phyloP scores from a whole-genome alignment of 92 coral and sea anemone species.

The Paragorgia papillata region DNA sequence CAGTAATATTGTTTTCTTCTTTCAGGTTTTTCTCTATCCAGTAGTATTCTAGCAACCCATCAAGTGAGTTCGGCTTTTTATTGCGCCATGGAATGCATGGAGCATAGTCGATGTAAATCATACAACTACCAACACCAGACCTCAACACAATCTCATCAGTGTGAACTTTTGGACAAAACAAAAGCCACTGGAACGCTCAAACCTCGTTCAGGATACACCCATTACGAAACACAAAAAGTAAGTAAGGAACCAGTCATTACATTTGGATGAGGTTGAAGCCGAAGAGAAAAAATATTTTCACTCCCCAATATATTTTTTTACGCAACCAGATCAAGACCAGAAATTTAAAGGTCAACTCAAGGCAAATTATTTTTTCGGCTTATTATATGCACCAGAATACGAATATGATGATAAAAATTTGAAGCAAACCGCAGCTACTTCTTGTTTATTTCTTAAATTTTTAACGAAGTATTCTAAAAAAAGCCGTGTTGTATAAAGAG shows the following conservation, averaged over 20 bases:
- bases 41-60: not conserved
- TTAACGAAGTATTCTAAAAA: too few relatives aligned
- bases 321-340: too few relatives aligned
- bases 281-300: not conserved
- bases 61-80: not conserved
- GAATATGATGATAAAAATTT: too few relatives aligned
- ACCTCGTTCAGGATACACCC: slow-evolving; percentile 5
- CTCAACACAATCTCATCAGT: not conserved
- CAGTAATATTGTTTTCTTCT: not conserved
- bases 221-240: slow-evolving; percentile 5
- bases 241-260: not conserved
- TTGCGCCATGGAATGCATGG: not conserved
- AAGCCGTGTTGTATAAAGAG: too few relatives aligned
- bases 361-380: too few relatives aligned
- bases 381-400: too few relatives aligned
- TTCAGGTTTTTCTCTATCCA: not conserved
- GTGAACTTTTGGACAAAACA: slow-evolving; percentile 12
- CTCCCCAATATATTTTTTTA: too few relatives aligned
- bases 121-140: slow-evolving; percentile 2
- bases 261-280: not conserved
- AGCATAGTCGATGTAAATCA: not conserved
- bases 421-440: too few relatives aligned
- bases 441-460: too few relatives aligned
- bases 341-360: too few relatives aligned
- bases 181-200: not conserved